Percentiles rank a stretch among this genome's conserved stretches.
Evolutionary conservation across 2,113 vertebrate genomes (phyloP).

Genomic region (Cryptomyrus ogoouensis): DNA sequence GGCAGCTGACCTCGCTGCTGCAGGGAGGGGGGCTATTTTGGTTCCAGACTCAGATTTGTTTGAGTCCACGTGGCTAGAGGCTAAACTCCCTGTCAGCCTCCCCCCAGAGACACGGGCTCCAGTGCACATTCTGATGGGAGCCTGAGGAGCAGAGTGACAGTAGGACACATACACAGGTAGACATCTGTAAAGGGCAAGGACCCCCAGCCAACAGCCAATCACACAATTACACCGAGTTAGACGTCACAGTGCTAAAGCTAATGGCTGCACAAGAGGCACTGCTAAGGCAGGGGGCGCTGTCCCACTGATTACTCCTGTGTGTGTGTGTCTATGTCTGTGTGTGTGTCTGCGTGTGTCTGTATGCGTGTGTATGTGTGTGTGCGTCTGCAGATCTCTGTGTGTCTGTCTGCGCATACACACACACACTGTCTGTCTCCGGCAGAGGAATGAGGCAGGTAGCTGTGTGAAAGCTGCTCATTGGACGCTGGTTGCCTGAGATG

Average conservation of each 20-base stretch:
- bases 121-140: background rate
- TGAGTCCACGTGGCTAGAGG: background rate
- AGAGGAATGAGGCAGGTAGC: background rate
- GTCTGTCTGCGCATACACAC: too few relatives aligned
- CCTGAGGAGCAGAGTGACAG: background rate
- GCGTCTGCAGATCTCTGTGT: background rate
- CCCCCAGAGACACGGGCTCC: background rate
- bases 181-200: background rate
- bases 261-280: background rate
- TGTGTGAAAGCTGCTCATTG: background rate
- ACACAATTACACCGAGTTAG: background rate
- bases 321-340: too few relatives aligned
- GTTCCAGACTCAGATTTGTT: background rate
- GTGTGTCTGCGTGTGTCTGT: background rate
- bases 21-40: conserved; percentile 13
- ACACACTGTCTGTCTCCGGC: background rate
- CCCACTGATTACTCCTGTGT: background rate
- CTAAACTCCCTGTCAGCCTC: background rate
- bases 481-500: background rate
- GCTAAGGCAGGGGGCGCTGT: background rate
- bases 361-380: too few relatives aligned
- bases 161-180: background rate
- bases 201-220: background rate
- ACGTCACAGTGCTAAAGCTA: background rate
- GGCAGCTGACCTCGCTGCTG: conserved; percentile 11